Evolutionary conservation across 1,140 invertebrate species (phyloP).

Genomic region (Cotesia glomerata): DNA sequence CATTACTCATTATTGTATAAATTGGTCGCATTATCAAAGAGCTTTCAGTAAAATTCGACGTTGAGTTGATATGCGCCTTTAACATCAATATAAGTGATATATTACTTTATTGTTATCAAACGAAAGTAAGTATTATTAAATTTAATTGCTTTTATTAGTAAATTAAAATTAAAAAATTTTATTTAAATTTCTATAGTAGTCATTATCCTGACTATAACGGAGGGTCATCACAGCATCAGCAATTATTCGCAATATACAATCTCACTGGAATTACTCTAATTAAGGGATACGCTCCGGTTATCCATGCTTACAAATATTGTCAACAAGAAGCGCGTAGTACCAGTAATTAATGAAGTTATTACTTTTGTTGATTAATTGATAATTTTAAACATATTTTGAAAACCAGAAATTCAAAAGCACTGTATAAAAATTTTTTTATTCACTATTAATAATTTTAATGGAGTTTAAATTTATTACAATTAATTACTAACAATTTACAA

Average conservation of each 20-base stretch:
- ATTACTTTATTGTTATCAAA: not conserved
- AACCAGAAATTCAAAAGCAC: no score
- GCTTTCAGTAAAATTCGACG: no score
- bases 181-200: not conserved
- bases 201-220: no score
- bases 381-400: no score
- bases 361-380: not conserved
- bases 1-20: no score
- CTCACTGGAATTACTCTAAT: not conserved
- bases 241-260: conserved; percentile 5
- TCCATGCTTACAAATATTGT: conserved; percentile 5
- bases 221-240: conserved; percentile 6
- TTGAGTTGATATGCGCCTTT: no score
- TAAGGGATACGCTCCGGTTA: not conserved
- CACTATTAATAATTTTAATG: no score
- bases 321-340: not conserved
- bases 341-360: not conserved
- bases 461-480: no score
- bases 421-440: no score
- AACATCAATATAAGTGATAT: not conserved
- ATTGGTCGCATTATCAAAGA: no score
- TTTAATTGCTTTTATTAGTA: not conserved
- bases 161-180: not conserved
- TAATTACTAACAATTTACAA: no score
- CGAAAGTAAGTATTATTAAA: not conserved